A percentile compares a stretch with the other conserved stretches of the same genome.
These are phyloP conservation scores for Nomada flava DNA, from an alignment of 2,888 invertebrate genomes.

Conservation along the genomic window DNA sequence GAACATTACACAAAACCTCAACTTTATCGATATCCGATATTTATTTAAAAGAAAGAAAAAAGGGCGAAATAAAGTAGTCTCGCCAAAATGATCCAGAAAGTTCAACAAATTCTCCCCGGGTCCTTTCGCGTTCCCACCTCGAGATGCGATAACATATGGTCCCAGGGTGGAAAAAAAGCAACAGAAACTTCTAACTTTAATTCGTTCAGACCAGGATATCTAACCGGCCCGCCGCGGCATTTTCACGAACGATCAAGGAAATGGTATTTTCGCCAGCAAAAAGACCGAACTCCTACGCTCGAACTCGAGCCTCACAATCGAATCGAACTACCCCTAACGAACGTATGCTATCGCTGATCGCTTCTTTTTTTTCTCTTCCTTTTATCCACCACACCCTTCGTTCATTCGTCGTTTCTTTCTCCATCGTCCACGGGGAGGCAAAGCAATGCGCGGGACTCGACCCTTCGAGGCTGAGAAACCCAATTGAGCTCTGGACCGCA, in stretches of 20 bases:
- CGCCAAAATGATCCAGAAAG: background rate
- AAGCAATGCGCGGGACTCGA: constrained; percentile 55
- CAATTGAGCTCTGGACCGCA: constrained; percentile 77
- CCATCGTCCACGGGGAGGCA: constrained; percentile 11
- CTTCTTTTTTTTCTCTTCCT: background rate
- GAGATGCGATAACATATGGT: constrained; percentile 7
- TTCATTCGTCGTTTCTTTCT: constrained; percentile 11
- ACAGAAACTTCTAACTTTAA: constrained; percentile 21
- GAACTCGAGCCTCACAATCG: background rate
- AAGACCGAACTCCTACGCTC: constrained; percentile 39
- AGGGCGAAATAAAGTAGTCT: background rate
- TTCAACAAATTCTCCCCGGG: background rate
- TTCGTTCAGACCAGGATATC: constrained; percentile 3
- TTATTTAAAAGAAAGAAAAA: background rate
- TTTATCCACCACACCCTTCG: background rate
- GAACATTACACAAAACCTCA: background rate
- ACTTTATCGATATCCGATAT: background rate
- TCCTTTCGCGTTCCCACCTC: background rate
- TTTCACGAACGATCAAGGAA: constrained; percentile 26
- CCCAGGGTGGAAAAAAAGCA: background rate
- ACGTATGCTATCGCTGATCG: constrained; percentile 49
- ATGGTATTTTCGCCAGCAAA: background rate
- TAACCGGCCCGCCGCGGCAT: background rate
- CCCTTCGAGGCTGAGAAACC: constrained; percentile 63
- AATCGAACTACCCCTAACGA: constrained; percentile 54